These are phyloP conservation scores for Stenurella melanura DNA, from an alignment of 2,888 invertebrate genomes.

Conservation along the genomic window DNA sequence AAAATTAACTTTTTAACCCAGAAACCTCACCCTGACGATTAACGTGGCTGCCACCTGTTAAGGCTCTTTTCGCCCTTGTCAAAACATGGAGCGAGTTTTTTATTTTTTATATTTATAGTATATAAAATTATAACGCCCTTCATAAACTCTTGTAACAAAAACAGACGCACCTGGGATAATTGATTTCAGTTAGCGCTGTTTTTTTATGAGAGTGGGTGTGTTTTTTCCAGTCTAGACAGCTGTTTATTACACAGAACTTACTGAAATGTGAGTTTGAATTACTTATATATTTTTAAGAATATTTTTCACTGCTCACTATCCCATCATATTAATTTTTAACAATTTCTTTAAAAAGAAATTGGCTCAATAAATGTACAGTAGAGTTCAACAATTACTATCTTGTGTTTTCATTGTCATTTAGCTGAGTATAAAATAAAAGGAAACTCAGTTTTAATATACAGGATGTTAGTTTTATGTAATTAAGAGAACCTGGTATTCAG, in stretches of 20 bases:
- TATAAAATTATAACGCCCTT: background rate
- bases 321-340: no score
- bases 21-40: background rate
- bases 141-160: background rate
- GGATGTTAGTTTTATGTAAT: no score
- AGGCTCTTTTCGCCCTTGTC: background rate
- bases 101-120: background rate
- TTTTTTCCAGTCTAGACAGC: background rate
- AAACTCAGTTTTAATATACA: no score
- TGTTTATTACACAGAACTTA: background rate
- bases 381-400: no score
- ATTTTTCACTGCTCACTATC: no score
- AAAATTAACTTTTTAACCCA: background rate
- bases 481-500: no score
- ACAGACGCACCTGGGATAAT: background rate
- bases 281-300: no score
- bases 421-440: no score
- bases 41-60: slow-evolving; percentile 1
- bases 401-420: no score
- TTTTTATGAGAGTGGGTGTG: background rate
- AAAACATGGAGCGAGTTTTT: background rate
- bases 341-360: no score
- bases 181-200: background rate
- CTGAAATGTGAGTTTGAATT: background rate
- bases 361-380: no score